Evolutionary conservation across 2,888 invertebrate species (phyloP), one percentile per base, ranked within the genome.

Genomic region (Pammene fasciana): DNA sequence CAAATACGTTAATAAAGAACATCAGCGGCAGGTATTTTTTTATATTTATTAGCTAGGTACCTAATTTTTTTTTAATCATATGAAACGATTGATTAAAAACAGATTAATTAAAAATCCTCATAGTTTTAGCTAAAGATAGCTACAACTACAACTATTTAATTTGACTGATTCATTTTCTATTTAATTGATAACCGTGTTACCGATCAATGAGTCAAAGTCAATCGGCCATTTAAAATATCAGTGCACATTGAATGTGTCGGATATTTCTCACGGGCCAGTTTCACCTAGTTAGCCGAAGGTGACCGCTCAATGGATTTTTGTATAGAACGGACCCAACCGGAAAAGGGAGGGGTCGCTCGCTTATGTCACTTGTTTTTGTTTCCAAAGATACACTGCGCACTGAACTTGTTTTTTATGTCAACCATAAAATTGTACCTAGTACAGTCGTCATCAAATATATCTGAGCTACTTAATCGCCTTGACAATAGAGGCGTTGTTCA

Each of bases 251-350:
- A 68, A 71, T 79, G 71, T 68, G 77, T 84, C 79, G 79, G 79
- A 78, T 84, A 84, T 86, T 89, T 89, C 88, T 89, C 88, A 88
- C 87, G 89, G 85, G 79, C 83, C 81, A 84, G 86, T 86, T 88
- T 85, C 80, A 86, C 81, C 77, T 79, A 84, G 80, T 80, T 79
- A 78, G 74, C 78, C 82, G 85, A 88, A 88, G 86, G 88, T 87
- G 83, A 87, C 84, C 84, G 80, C 82, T 87, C 84, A 87, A 87
- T 88, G 82, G 82, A 82, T 85, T 86, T 86, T 86, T 86, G 85
- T 87, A 82, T 80, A 79, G 81, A 77, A 77, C 77, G 79, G 79
- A 57, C 81, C 76, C 78, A 77, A 81, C 83, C 89, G 90, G 90
- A 90, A 88, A 81, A 86, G 80, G 89, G 89, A 86, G 82, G 85